Percentiles rank a stretch among this genome's conserved stretches.
Evolutionary conservation across 2,797 vertebrate genomes (phyloP).

Genomic region (Varecia variegata): DNA sequence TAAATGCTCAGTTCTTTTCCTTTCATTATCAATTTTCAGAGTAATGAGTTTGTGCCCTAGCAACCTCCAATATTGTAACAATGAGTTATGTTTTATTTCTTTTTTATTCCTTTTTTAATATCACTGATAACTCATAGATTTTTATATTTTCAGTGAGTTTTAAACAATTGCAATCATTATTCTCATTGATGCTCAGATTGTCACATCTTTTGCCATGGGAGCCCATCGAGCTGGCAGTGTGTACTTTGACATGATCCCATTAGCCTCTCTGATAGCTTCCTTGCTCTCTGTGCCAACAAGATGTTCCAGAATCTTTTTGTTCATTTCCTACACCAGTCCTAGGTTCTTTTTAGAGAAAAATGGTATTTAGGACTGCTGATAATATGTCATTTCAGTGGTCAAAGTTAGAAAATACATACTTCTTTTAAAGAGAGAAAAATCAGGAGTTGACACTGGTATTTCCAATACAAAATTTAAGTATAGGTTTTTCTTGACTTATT

Average conservation of each 20-base stretch:
- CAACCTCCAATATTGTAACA: neutral
- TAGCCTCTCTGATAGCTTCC: neutral
- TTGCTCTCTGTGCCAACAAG: neutral
- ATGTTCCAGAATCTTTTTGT: slow-evolving; percentile 17
- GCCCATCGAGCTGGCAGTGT: neutral
- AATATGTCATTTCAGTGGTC: neutral
- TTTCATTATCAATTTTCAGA: slow-evolving; percentile 28
- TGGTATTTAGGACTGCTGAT: neutral
- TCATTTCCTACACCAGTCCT: neutral
- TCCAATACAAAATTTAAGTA: slow-evolving; percentile 22
- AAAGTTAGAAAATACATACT: neutral
- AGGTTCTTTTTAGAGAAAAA: neutral
- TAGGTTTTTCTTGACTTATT: slow-evolving; percentile 2
- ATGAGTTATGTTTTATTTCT: neutral
- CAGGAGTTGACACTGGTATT: neutral
- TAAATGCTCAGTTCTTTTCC: neutral
- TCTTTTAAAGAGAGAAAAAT: neutral
- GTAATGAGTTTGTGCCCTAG: neutral
- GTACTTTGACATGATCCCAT: neutral
- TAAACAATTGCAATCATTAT: neutral
- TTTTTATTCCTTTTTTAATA: slow-evolving; percentile 18
- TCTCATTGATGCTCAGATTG: neutral
- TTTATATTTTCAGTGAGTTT: slow-evolving; percentile 38
- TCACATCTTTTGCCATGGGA: neutral
- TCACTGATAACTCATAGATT: neutral